Percentiles rank a stretch among this genome's conserved stretches.
phyloP scores from a whole-genome alignment of 2,797 vertebrate species.

The Galago senegalensis region DNA sequence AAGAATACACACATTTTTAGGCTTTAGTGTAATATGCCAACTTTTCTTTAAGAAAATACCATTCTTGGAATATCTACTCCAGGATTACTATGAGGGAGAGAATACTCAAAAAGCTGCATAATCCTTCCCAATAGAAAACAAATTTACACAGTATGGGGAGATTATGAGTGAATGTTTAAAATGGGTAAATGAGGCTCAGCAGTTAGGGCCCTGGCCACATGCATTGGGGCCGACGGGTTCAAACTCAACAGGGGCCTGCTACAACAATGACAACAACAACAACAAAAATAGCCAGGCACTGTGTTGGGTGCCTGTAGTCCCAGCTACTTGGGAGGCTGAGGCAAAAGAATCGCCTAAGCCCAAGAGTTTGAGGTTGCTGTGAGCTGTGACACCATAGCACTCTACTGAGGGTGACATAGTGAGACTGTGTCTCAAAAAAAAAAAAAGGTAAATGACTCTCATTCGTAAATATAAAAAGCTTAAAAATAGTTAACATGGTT shows the following conservation, averaged over 20 bases:
- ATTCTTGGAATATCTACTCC: conserved; percentile 62
- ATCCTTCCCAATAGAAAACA: conserved; percentile 29
- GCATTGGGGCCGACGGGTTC: too few relatives aligned
- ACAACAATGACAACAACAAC: too few relatives aligned
- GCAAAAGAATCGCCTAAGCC: too few relatives aligned
- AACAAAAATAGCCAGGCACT: too few relatives aligned
- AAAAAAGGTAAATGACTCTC: neutral
- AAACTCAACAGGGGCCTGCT: too few relatives aligned
- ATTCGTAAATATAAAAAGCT: conserved; percentile 7
- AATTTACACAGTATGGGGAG: conserved; percentile 52
- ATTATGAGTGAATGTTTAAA: conserved; percentile 59
- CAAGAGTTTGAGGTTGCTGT: too few relatives aligned
- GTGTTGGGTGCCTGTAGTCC: too few relatives aligned
- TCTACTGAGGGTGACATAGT: too few relatives aligned
- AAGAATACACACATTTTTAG: conserved; percentile 68
- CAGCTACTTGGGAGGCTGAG: too few relatives aligned
- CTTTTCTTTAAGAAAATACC: conserved; percentile 58
- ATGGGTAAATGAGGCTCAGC: conserved; percentile 21
- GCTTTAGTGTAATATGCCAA: conserved; percentile 66
- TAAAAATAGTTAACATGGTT: conserved; percentile 62
- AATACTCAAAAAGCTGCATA: conserved; percentile 59
- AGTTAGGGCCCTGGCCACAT: too few relatives aligned
- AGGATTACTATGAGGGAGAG: conserved; percentile 40
- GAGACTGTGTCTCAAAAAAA: too few relatives aligned
- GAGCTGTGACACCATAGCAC: too few relatives aligned